Conservation (phyloP, 2,888 invertebrate genomes). For the Clunio marinus region DNA sequence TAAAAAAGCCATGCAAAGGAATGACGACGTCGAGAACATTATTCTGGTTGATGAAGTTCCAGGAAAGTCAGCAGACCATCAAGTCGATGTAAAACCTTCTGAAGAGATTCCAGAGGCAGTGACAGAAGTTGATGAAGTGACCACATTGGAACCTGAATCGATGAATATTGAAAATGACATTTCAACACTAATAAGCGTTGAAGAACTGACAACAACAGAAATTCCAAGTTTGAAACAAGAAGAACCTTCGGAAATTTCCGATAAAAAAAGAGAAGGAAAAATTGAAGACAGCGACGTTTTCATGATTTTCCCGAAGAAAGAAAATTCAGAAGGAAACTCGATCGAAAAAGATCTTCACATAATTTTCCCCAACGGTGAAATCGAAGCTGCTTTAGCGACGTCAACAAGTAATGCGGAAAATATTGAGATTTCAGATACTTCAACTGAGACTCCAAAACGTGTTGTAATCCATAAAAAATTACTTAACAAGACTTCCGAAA, state of each 20-base stretch:
- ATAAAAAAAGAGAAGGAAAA: background rate
- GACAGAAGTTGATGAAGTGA: background rate
- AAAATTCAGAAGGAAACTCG: background rate
- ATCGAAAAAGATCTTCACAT: background rate
- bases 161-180: background rate
- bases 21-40: background rate
- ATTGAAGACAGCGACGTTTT: slow-evolving; percentile 3
- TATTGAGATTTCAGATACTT: background rate
- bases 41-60: slow-evolving; percentile 12
- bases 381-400: slow-evolving; percentile 13
- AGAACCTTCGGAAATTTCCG: background rate
- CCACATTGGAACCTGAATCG: background rate
- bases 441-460: background rate
- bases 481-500: background rate
- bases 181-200: background rate
- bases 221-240: background rate
- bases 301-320: slow-evolving; percentile 6
- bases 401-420: background rate
- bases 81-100: background rate
- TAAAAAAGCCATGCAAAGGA: background rate
- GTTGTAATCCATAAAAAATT: slow-evolving; percentile 16
- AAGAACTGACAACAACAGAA: background rate
- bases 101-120: background rate
- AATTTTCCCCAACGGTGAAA: slow-evolving; percentile 24
- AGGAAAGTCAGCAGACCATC: background rate